Conservation (phyloP, 2,888 invertebrate genomes). For the Andrena haemorrhoa region DNA sequence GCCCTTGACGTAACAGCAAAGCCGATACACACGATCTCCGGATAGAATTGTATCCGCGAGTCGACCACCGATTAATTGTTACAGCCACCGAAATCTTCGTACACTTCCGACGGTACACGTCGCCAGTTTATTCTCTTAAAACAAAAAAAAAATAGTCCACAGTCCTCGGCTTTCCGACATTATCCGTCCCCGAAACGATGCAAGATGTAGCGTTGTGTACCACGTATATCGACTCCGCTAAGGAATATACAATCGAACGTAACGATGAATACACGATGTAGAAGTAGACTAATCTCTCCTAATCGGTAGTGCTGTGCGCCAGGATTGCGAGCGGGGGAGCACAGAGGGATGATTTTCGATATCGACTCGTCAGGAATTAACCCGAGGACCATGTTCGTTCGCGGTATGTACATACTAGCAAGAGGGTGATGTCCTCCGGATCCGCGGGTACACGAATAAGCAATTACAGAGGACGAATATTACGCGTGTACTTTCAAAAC, state of each 20-base stretch:
- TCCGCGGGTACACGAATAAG: slow-evolving; percentile 63
- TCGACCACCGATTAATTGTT: slow-evolving; percentile 41
- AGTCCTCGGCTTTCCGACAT: slow-evolving; percentile 76
- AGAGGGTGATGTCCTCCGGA: slow-evolving; percentile 58
- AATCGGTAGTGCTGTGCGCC: slow-evolving; percentile 67
- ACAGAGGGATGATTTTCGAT: slow-evolving; percentile 48
- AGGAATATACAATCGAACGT: slow-evolving; percentile 72
- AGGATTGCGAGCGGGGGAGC: slow-evolving; percentile 48
- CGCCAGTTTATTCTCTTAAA: slow-evolving; percentile 60
- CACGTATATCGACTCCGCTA: slow-evolving; percentile 70
- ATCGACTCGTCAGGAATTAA: slow-evolving; percentile 47
- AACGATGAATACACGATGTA: slow-evolving; percentile 74
- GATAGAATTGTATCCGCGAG: slow-evolving; percentile 45
- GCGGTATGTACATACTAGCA: slow-evolving; percentile 44
- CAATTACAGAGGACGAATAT: slow-evolving; percentile 51
- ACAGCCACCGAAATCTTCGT: slow-evolving; percentile 49
- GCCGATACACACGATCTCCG: slow-evolving; percentile 35
- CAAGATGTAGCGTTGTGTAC: slow-evolving; percentile 73
- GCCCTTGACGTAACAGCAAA: slow-evolving; percentile 54
- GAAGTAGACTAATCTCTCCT: slow-evolving; percentile 69
- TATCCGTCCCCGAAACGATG: slow-evolving; percentile 78
- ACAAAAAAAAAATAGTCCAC: slow-evolving; percentile 55
- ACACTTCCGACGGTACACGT: slow-evolving; percentile 53
- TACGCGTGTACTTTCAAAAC: slow-evolving; percentile 60
- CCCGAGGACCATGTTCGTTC: slow-evolving; percentile 45